These are phyloP conservation scores for Onychostruthus taczanowskii DNA, from an alignment of 2,113 vertebrate genomes.

Conservation along the genomic window DNA sequence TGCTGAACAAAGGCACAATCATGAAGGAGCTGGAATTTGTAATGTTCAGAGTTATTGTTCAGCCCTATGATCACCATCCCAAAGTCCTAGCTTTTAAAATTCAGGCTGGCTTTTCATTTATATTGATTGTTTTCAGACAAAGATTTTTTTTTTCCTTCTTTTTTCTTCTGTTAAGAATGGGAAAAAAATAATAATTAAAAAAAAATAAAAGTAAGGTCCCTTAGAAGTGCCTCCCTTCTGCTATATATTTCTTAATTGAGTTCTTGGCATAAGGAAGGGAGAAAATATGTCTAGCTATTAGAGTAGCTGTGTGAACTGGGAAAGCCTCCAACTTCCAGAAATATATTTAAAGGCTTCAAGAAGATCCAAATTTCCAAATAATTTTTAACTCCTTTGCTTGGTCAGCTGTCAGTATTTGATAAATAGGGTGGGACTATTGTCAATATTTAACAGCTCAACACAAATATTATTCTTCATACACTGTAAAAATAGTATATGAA, in stretches of 20 bases:
- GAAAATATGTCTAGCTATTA: constrained; percentile 44
- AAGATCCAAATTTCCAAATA: constrained; percentile 8
- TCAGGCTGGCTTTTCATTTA: not conserved
- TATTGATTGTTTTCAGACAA: not conserved
- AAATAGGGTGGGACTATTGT: constrained; percentile 19
- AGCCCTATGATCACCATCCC: not conserved
- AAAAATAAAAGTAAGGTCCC: not conserved
- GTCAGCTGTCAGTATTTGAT: constrained; percentile 48
- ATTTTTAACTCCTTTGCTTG: constrained; percentile 26
- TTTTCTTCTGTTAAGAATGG: not conserved
- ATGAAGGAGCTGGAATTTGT: not conserved
- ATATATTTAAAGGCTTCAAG: constrained; percentile 18
- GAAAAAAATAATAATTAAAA: too few species aligned
- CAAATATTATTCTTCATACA: constrained; percentile 36
- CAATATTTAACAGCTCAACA: constrained; percentile 41
- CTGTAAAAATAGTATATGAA: constrained; percentile 29
- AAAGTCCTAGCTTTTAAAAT: not conserved
- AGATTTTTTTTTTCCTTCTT: not conserved
- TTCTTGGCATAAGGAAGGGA: constrained; percentile 33
- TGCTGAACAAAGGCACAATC: not conserved
- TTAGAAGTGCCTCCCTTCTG: not conserved
- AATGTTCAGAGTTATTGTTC: not conserved
- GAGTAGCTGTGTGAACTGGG: constrained; percentile 31
- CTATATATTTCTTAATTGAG: constrained; percentile 25
- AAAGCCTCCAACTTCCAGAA: constrained; percentile 19